phyloP scores from a whole-genome alignment of 2,888 invertebrate genomes.

The Laothoe populi region DNA sequence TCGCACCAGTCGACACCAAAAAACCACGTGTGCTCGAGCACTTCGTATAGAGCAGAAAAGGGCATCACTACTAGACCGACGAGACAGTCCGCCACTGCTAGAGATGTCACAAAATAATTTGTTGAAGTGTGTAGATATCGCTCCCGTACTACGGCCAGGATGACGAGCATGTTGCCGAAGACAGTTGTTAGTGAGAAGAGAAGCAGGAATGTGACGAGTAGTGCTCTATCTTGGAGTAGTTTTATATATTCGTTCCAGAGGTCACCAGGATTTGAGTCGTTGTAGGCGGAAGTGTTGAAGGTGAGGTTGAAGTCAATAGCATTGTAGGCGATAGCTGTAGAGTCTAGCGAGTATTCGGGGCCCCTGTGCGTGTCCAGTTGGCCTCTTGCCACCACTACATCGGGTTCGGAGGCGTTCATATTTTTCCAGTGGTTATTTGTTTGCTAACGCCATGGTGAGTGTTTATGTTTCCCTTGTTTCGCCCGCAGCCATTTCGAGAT shows the following conservation, averaged over 20 bases:
- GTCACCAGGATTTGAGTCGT: constrained; percentile 59
- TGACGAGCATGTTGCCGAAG: constrained; percentile 97
- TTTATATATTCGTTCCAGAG: constrained; percentile 78
- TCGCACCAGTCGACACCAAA: constrained; percentile 99
- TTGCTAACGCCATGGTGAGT: constrained; percentile 75
- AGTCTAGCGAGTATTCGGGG: constrained; percentile 63
- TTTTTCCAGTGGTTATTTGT: constrained; percentile 71
- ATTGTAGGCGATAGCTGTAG: constrained; percentile 54
- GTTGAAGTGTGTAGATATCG: constrained; percentile 98
- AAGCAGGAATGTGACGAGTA: constrained; percentile 92
- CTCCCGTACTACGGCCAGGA: constrained; percentile 96
- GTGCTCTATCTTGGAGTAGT: constrained; percentile 87
- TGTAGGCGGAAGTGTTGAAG: constrained; percentile 63
- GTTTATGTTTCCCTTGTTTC: constrained; percentile 80
- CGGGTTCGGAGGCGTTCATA: constrained; percentile 76
- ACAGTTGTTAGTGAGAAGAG: constrained; percentile 96
- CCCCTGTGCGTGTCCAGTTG: constrained; percentile 69
- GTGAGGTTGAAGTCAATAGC: constrained; percentile 67
- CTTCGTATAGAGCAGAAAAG: constrained; percentile 96
- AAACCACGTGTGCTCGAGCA: constrained; percentile 95
- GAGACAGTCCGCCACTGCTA: constrained; percentile 98
- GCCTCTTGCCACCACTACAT: constrained; percentile 75
- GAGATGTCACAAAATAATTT: constrained; percentile 98
- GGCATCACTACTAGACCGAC: constrained; percentile 99
- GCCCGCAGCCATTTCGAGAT: constrained; percentile 80